phyloP scores from a whole-genome alignment of 2,888 invertebrate species.

The Leucoma salicis region DNA sequence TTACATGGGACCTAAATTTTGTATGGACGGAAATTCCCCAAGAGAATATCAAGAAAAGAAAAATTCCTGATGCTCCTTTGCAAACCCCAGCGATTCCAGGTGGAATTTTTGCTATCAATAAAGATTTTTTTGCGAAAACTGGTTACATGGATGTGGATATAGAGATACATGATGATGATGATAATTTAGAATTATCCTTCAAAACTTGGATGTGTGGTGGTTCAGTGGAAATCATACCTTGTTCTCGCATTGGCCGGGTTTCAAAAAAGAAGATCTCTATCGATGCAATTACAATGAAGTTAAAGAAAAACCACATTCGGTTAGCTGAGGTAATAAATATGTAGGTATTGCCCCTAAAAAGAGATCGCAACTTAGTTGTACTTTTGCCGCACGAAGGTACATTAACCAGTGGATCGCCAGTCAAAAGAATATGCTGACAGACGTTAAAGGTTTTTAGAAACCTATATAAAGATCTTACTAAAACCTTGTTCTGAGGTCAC shows the following conservation, averaged over 20 bases:
- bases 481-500: no score
- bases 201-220: conserved; percentile 99
- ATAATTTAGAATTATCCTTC: conserved; percentile 96
- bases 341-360: no score
- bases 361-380: no score
- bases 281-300: conserved; percentile 91
- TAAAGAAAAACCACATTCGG: conserved; percentile 94
- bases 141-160: conserved; percentile 98
- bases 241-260: no score
- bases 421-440: no score
- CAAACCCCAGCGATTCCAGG: conserved; percentile 98
- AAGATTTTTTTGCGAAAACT: conserved; percentile 92
- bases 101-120: conserved; percentile 96
- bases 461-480: no score
- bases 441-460: no score
- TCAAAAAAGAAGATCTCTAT: conserved; percentile 46
- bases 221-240: conserved; percentile 52
- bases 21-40: conserved; percentile 97
- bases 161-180: conserved; percentile 99
- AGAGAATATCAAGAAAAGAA: conserved; percentile 87
- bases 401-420: no score
- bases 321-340: conserved; percentile 86
- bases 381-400: no score
- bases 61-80: conserved; percentile 90
- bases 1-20: conserved; percentile 95